These are phyloP conservation scores for Grantiella picta DNA, from an alignment of 2,113 vertebrate genomes.

Conservation along the genomic window DNA sequence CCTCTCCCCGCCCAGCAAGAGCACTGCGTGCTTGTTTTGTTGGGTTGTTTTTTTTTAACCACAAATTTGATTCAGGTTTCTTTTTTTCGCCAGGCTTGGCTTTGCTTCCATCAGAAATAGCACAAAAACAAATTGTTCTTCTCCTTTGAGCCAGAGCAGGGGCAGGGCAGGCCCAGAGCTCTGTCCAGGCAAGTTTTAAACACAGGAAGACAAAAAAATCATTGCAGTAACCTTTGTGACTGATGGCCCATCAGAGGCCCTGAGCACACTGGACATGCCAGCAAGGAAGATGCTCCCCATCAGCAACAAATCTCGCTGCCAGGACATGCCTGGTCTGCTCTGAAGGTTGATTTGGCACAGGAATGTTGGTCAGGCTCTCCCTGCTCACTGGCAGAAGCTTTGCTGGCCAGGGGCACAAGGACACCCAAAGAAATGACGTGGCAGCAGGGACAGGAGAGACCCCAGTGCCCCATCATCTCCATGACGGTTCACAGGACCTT, in stretches of 20 bases:
- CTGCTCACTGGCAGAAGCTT: neutral
- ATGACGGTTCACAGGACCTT: neutral
- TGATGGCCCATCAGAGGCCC: neutral
- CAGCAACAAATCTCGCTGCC: neutral
- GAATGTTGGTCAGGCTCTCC: neutral
- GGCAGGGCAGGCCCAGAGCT: neutral
- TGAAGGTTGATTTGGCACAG: neutral
- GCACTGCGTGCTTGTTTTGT: neutral
- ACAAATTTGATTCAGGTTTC: neutral
- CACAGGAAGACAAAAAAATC: neutral
- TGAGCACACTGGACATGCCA: fast-evolving
- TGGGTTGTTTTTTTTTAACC: neutral
- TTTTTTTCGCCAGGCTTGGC: neutral
- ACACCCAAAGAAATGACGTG: fast-evolving
- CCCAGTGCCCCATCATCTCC: fast-evolving
- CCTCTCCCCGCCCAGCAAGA: neutral
- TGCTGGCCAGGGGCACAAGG: fast-evolving
- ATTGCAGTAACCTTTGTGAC: neutral
- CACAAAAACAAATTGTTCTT: constrained; percentile 18
- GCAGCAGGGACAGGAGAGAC: neutral
- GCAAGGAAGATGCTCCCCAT: neutral
- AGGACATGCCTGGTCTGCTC: fast-evolving
- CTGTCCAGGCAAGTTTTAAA: neutral
- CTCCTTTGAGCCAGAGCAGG: neutral
- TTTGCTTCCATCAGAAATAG: neutral